phyloP scores from a whole-genome alignment of 2,797 vertebrate species.

The Pseudochromis fuscus region DNA sequence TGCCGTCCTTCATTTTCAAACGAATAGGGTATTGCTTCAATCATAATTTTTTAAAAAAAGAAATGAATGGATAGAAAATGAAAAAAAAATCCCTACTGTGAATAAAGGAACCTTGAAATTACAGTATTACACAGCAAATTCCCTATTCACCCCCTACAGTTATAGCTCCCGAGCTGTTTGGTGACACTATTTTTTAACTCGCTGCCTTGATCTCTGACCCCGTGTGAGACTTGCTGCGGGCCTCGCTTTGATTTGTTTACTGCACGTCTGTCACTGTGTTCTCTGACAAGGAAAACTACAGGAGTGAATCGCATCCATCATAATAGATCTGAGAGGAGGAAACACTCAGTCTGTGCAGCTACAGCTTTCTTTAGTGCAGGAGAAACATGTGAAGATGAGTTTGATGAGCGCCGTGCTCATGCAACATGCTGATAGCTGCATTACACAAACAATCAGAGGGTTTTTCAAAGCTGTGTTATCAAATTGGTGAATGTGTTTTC shows the following conservation, averaged over 20 bases:
- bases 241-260: slow-evolving; percentile 50
- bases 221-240: slow-evolving; percentile 10
- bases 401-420: not conserved
- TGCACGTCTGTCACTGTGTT: not conserved
- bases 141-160: slow-evolving; percentile 6
- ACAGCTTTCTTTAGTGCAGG: not conserved
- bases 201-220: slow-evolving; percentile 54
- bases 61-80: slow-evolving; percentile 41
- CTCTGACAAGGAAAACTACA: not conserved
- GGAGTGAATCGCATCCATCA: slow-evolving; percentile 12
- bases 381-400: not conserved
- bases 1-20: slow-evolving; percentile 55
- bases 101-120: slow-evolving; percentile 57
- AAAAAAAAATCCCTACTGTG: slow-evolving; percentile 15
- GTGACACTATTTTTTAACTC: slow-evolving; percentile 14
- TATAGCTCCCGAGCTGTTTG: slow-evolving; percentile 26
- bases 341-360: not conserved
- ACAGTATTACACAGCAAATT: slow-evolving; percentile 30
- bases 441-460: not conserved
- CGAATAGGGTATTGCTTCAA: slow-evolving; percentile 47
- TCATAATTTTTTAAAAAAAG: slow-evolving; percentile 51
- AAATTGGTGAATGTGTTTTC: not conserved
- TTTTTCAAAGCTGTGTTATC: not conserved
- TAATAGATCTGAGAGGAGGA: slow-evolving; percentile 5
- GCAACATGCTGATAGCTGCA: not conserved